Base-by-base conservation (phyloP, 2,888 invertebrate species). In the Cheilosia soror region DNA sequence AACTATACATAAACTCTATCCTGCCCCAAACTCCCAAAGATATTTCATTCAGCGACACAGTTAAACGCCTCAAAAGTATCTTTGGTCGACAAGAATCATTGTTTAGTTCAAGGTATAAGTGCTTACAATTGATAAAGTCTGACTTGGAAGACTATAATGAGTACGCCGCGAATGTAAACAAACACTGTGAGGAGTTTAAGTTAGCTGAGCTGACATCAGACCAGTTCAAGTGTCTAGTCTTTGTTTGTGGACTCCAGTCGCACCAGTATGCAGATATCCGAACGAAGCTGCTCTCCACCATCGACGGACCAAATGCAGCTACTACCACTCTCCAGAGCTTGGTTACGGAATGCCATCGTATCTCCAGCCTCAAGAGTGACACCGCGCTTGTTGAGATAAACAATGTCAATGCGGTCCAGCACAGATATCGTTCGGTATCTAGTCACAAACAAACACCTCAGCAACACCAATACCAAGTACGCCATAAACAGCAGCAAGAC, bases 111-210 rank as follows among this genome's bases (percentile, higher is more conserved):
- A 27, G 47, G 2, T 57, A 58, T 44, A 57, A 71, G 5, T 71
- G 58, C 25, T 29, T 58, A n/a, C 47, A 44, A 44, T 15, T 58
- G 2, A 29, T 4, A 9, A 57, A 44, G 37, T 20, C 29, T 20
- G 5, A 33, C 5, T n/a, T n/a, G 4, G 20, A 49, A 29, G 72
- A 72, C 15, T 72, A 33, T n/a, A 42, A 42, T n/a, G 42, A 42
- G 42, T 42, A 42, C 42, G 4, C 42, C 11, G 42, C 42, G n/a
- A 42, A 71, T 4, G 72, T 72, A 9, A 60, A 60, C 57, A 29
- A 60, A 37, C 60, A 72, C 4, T 72, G 60, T 20, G 51, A 72
- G 27, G 33, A 33, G 11, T 72, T 60, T 4, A 72, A 72, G 11
- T 25, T 49, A 5, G 15, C n/a, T 25, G 62, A 68, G 53, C 29